These are phyloP conservation scores for Zaprionus nigranus DNA, from an alignment of 1,140 invertebrate species.

Conservation along the genomic window DNA sequence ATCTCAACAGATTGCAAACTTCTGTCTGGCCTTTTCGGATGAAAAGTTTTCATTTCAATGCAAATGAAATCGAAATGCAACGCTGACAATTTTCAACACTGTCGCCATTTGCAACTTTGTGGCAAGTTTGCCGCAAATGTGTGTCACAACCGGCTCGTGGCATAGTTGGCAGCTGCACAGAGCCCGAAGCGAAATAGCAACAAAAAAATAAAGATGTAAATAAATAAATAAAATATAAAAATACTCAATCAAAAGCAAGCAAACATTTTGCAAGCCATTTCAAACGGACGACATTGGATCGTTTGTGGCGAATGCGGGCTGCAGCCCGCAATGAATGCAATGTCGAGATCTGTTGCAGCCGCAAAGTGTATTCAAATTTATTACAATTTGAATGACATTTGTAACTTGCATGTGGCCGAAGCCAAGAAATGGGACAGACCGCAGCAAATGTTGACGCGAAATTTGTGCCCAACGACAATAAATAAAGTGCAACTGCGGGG, in stretches of 20 bases:
- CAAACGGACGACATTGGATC: conserved; percentile 34
- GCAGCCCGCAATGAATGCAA: conserved; percentile 23
- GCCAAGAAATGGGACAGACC: conserved; percentile 20
- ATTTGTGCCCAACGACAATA: conserved; percentile 15
- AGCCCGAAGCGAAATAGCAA: conserved; percentile 47
- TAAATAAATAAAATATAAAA: conserved; percentile 12
- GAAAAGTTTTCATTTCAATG: conserved; percentile 45
- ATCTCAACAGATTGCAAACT: conserved; percentile 32
- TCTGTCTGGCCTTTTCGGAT: conserved; percentile 18
- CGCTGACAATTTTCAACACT: conserved; percentile 33
- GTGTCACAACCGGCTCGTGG: conserved; percentile 64
- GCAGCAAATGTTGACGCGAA: conserved; percentile 24
- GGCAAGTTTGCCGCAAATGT: conserved; percentile 34
- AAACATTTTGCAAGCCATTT: conserved; percentile 72
- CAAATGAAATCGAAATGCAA: conserved; percentile 71
- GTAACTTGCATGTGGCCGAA: conserved; percentile 43
- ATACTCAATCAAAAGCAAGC: neutral
- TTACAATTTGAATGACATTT: conserved; percentile 49
- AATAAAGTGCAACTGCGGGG: conserved; percentile 26
- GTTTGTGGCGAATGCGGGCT: neutral
- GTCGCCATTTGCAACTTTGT: conserved; percentile 31
- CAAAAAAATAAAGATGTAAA: neutral
- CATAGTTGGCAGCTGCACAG: conserved; percentile 48
- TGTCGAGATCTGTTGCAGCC: conserved; percentile 15
- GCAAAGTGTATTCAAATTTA: conserved; percentile 40